Conservation (phyloP, 2,888 invertebrate species). For the Calameuta pallipes region DNA sequence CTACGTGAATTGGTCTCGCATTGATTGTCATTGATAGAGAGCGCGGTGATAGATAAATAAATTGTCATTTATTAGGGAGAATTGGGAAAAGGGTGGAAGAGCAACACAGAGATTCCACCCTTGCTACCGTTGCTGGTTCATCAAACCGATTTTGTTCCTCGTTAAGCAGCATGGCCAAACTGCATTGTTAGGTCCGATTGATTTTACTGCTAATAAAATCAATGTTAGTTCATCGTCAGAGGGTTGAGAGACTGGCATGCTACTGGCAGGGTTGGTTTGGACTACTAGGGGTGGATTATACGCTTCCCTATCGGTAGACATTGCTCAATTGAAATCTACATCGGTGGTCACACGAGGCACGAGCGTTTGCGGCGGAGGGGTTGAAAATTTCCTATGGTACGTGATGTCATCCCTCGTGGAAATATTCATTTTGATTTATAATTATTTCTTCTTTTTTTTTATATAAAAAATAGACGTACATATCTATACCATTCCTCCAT, state of each 20-base stretch:
- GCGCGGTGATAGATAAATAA: neutral
- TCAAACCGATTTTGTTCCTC: constrained; percentile 30
- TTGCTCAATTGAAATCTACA: constrained; percentile 56
- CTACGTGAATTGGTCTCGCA: neutral
- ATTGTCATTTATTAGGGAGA: neutral
- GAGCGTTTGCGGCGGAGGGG: constrained; percentile 20
- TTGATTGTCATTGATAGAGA: too few relatives aligned
- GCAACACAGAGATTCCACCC: neutral
- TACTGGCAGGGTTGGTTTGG: neutral
- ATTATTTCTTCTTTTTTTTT: neutral
- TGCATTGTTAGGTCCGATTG: constrained; percentile 37
- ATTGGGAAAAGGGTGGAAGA: neutral
- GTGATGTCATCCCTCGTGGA: neutral
- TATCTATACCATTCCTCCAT: neutral
- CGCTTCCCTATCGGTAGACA: constrained; percentile 47
- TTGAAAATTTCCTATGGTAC: neutral
- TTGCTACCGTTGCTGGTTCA: neutral
- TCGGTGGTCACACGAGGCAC: constrained; percentile 45
- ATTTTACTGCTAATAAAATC: constrained; percentile 50
- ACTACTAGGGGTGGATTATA: constrained; percentile 43
- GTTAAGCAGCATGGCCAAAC: constrained; percentile 30
- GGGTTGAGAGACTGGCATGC: constrained; percentile 3
- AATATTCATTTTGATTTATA: neutral
- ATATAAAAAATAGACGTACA: neutral
- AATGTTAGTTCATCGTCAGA: constrained; percentile 43